phyloP scores from a whole-genome alignment of 2,888 invertebrate species.

The Podotricha telesiphe region DNA sequence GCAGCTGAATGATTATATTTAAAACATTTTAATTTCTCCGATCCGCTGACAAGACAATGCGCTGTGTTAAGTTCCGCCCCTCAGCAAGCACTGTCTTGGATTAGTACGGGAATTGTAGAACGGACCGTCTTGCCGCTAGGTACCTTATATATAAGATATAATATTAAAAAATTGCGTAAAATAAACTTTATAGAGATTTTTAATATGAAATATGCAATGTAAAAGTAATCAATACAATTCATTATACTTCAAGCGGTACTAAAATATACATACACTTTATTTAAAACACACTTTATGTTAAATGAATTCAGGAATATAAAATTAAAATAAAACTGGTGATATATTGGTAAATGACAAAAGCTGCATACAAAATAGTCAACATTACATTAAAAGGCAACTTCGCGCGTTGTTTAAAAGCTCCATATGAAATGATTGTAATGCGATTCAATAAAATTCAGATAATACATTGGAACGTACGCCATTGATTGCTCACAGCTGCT shows the following conservation, averaged over 20 bases:
- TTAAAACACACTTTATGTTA: constrained; percentile 5
- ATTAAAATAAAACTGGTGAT: constrained; percentile 21
- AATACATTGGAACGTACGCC: constrained; percentile 40
- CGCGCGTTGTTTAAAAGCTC: constrained; percentile 39
- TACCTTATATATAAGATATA: no score
- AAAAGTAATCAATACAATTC: neutral
- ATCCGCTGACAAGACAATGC: no score
- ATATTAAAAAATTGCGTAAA: no score
- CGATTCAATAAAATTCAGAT: constrained; percentile 46
- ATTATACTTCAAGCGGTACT: no score
- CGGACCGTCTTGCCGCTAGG: no score
- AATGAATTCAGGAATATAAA: constrained; percentile 11
- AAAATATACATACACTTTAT: neutral
- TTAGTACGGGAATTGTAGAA: no score
- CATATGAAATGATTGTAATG: constrained; percentile 37
- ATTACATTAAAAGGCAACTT: constrained; percentile 34
- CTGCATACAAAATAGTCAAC: constrained; percentile 35
- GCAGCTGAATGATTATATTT: no score
- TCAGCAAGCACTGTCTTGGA: no score
- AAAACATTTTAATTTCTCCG: no score
- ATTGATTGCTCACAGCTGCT: constrained; percentile 45
- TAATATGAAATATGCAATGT: neutral
- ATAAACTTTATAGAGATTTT: no score
- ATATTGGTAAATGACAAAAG: constrained; percentile 26
- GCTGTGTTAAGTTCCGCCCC: no score